Percentiles rank a stretch among this genome's conserved stretches.
phyloP scores from a whole-genome alignment of 2,797 vertebrate species.

The Threskiornis aethiopicus region DNA sequence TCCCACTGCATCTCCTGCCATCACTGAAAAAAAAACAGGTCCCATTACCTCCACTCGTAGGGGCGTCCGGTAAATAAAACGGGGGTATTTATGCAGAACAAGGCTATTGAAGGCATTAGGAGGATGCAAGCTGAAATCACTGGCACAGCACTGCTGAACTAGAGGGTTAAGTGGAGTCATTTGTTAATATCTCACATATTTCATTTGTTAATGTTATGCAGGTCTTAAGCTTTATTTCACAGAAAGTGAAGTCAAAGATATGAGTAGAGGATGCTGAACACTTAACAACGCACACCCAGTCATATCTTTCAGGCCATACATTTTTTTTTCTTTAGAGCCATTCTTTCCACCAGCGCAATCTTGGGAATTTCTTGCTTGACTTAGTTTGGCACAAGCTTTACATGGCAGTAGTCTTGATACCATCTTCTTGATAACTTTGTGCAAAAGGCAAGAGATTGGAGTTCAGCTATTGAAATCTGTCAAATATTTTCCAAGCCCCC shows the following conservation, averaged over 20 bases:
- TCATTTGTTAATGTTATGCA: not conserved
- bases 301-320: not conserved
- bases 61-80: not conserved
- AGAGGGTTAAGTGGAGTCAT: not conserved
- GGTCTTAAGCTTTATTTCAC: not conserved
- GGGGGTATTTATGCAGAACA: not conserved
- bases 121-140: not conserved
- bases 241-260: not conserved
- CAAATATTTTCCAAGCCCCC: not conserved
- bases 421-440: not conserved
- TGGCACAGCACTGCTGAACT: not conserved
- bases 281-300: not conserved
- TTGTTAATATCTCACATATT: not conserved
- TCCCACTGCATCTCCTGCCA: not conserved
- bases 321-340: not conserved
- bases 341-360: not conserved
- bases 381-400: not conserved
- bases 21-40: not conserved
- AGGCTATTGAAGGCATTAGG: not conserved
- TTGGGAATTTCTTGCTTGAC: not conserved
- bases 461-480: not conserved
- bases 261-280: not conserved
- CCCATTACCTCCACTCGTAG: not conserved
- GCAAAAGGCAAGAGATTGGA: not conserved
- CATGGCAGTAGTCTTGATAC: rapidly evolving